These are phyloP conservation scores for Clarias macrocephalus DNA, from an alignment of 2,113 vertebrate species.

Conservation along the genomic window DNA sequence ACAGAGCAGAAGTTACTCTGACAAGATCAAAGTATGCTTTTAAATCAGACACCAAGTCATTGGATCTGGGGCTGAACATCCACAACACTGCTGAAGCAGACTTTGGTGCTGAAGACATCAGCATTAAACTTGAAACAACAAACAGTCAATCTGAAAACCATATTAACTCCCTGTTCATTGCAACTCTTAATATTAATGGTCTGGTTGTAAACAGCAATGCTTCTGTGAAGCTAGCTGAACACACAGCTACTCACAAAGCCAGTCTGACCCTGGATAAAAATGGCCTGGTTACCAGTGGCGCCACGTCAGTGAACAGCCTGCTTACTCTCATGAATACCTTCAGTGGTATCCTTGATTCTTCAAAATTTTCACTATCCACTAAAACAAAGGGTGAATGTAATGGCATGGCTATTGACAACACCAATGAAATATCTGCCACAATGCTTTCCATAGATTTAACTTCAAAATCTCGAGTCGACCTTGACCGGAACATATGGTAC, in stretches of 20 bases:
- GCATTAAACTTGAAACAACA: constrained; percentile 78
- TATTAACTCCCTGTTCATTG: constrained; percentile 73
- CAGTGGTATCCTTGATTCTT: constrained; percentile 72
- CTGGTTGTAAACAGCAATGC: constrained; percentile 70
- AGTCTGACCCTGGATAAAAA: constrained; percentile 75
- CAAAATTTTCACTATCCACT: constrained; percentile 73
- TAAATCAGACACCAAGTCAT: constrained; percentile 77
- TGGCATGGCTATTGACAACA: constrained; percentile 75
- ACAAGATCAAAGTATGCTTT: constrained; percentile 76
- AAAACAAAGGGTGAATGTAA: constrained; percentile 76
- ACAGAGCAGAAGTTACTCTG: constrained; percentile 74
- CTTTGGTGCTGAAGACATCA: constrained; percentile 70
- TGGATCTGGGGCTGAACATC: constrained; percentile 68
- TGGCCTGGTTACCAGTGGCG: constrained; percentile 79
- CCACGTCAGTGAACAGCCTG: constrained; percentile 76
- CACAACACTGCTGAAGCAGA: constrained; percentile 77
- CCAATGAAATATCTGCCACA: constrained; percentile 75
- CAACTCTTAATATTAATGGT: constrained; percentile 77
- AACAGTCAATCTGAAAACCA: constrained; percentile 70
- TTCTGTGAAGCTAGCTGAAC: constrained; percentile 70
- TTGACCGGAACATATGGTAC: constrained; percentile 75
- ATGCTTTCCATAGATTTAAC: constrained; percentile 74
- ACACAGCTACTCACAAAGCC: constrained; percentile 79
- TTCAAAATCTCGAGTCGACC: constrained; percentile 78
- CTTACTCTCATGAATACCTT: constrained; percentile 81